Evolutionary conservation across 1,140 invertebrate species (phyloP), one percentile per base, ranked within the genome.

Genomic region (roundworm (Caenorhabditis elegans)): DNA sequence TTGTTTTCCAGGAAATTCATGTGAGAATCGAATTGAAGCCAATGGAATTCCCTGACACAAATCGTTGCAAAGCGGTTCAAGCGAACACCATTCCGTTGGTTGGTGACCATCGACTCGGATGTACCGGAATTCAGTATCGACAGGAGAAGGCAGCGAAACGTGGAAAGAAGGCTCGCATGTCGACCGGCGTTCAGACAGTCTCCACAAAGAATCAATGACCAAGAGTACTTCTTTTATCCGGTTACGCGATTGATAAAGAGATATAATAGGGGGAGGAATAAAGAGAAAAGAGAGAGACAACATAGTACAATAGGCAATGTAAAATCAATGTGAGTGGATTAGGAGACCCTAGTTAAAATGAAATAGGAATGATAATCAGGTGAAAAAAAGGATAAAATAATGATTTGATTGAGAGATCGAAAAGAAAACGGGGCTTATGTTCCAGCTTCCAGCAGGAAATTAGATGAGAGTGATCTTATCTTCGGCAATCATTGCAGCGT

Each of bases 401-500:
- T n/a, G 17, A 6, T 39, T 43, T 39, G 6, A 24, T 24, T 17
- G 6, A 60, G 60, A 70, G 60, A 70, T 70, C 60, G n/a, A 31
- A 10, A 70, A 17, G 28, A 17, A 34, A 60, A 15, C 6, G 6
- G 28, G 10, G 11, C 6, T 15, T 43, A 43, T 43, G 15, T 15
- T 43, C 15, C 39, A 43, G 39, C 5, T 43, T 43, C 15, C 39
- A 15, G 34, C 4, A 15, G 15, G 5, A 19, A 46, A 19, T 79
- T 79, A 83, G 17, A 83, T 83, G 55, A 83, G 75, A 53, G 65
- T 86, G 53, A 86, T 84, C 48, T 86, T 82, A 26, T 88, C 87
- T 22, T 89, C 88, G 28, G 51, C 80, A 28, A 89, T 79, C 85
- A 89, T 88, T 48, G 82, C 82, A 19, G 80, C 83, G 51, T 89